phyloP scores from a whole-genome alignment of 2,113 vertebrate species.

The Peromyscus polionotus region DNA sequence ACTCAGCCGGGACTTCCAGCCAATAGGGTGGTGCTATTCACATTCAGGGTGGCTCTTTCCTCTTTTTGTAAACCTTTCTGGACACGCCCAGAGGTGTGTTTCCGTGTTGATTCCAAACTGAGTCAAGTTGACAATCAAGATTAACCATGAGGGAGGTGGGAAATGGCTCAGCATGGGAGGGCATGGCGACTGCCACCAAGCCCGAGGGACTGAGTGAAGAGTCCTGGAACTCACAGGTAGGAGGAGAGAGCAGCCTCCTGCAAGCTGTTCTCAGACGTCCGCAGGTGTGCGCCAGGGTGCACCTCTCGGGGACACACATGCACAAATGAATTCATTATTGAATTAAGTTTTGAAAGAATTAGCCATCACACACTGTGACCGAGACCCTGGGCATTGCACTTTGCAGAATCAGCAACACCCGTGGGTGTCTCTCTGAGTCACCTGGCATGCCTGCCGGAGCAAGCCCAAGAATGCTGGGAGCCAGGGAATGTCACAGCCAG shows the following conservation, averaged over 20 bases:
- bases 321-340: too few species aligned
- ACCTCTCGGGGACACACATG: too few species aligned
- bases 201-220: background rate
- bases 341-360: background rate
- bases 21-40: background rate
- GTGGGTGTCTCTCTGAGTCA: constrained; percentile 51
- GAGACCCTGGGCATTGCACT: background rate
- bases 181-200: background rate
- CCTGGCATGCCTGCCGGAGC: background rate
- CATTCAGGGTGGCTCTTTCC: background rate
- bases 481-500: background rate
- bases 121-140: background rate
- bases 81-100: background rate
- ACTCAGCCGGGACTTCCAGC: background rate
- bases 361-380: background rate
- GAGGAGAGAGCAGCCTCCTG: background rate
- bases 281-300: background rate
- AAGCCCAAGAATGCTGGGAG: background rate
- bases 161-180: background rate
- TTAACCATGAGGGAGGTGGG: too few species aligned
- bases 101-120: background rate
- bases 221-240: background rate
- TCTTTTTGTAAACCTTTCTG: background rate
- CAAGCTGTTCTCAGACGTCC: background rate
- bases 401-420: background rate